Base-by-base conservation (phyloP, 2,888 invertebrate species). In the Eupsilia transversa region DNA sequence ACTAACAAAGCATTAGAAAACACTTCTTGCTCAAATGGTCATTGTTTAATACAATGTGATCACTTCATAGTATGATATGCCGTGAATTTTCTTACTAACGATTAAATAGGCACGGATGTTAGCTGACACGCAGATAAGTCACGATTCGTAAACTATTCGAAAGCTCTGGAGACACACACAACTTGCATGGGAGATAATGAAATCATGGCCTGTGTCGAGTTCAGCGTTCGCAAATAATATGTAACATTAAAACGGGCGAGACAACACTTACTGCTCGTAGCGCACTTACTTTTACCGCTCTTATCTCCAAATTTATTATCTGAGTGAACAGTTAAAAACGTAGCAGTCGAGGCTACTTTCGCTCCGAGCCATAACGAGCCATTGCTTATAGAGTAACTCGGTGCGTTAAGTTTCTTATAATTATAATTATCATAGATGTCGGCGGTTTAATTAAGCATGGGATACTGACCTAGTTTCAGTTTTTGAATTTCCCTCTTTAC, bases 251-350 rank as follows among this genome's bases (percentile, higher is more conserved):
- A 84, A 80, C 79, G 76, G 73, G 1, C 78, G 82, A 80, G 86
- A 86, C 85, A 79, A 73, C 79, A 73, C 72, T 86, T 74, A 80
- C 76, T 69, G 68, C 27, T 76, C 61, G 74, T 30, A 41, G 72
- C 64, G 83, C 79, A 80, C 79, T 86, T 83, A 89, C 89, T 91
- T 90, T 91, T 91, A 92, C 91, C 86, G 80, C 69, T 80, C 87
- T 91, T 91, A 92, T 91, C 89, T 91, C 79, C 82, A 83, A 91
- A 90, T 89, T 88, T 89, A 89, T 90, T 90, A 91, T 88, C 89
- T 85, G 82, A 84, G 82, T 85, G 82, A 89, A 89, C 89, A 85
- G 91, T 92, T 91, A 87, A 88, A 77, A 82, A 82, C 80, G 84
- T 84, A 84, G 78, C 84, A 73, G 80, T 82, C 80, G 81, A 80